phyloP scores from a whole-genome alignment of 2,888 invertebrate species.

The Chelonus formosanus region DNA sequence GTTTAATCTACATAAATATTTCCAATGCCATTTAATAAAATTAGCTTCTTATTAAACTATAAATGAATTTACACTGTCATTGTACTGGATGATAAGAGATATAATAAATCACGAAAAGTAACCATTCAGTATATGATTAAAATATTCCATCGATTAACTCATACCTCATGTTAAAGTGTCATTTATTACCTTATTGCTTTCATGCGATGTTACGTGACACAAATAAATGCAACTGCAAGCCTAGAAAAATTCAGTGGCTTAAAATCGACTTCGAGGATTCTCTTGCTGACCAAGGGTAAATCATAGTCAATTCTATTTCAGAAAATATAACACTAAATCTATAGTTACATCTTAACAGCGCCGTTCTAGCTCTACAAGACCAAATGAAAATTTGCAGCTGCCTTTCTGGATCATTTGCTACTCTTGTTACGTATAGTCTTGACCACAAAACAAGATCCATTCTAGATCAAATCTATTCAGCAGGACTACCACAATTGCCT shows the following conservation, averaged over 20 bases:
- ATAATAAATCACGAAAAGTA: conserved; percentile 6
- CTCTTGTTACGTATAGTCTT: conserved; percentile 34
- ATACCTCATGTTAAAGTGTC: conserved; percentile 16
- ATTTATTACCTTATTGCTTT: conserved; percentile 20
- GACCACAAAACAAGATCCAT: conserved; percentile 1
- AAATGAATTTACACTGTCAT: no score
- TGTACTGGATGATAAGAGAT: background rate
- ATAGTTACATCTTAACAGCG: no score
- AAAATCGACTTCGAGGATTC: background rate
- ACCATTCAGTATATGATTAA: background rate
- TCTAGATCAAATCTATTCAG: no score
- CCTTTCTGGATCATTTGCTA: conserved; percentile 50
- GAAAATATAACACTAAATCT: no score
- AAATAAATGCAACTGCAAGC: conserved; percentile 1
- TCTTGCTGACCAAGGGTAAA: background rate
- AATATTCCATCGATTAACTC: conserved; percentile 20
- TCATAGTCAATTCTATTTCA: background rate
- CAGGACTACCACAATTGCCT: no score
- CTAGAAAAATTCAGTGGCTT: background rate
- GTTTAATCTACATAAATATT: no score
- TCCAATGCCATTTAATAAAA: no score
- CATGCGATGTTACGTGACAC: conserved; percentile 22
- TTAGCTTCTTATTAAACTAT: no score
- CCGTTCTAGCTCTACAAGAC: background rate
- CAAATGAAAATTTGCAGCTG: conserved; percentile 46